These are phyloP conservation scores for Acridotheres tristis DNA, from an alignment of 2,797 vertebrate species.

Conservation along the genomic window DNA sequence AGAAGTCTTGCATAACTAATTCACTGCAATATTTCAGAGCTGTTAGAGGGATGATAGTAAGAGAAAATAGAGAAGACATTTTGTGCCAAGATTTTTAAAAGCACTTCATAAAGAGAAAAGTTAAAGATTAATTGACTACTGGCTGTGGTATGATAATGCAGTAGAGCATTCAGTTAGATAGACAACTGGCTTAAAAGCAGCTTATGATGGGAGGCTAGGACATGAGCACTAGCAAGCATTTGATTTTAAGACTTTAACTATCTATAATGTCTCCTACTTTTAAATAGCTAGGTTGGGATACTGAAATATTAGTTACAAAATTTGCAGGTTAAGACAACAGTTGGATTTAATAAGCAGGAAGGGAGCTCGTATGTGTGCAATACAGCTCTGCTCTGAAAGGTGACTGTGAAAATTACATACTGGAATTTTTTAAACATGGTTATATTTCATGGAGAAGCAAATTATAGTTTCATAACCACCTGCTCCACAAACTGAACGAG, in stretches of 20 bases:
- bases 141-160: conserved; percentile 10
- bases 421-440: background rate
- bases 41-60: conserved; percentile 40
- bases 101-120: conserved; percentile 27
- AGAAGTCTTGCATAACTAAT: conserved; percentile 63
- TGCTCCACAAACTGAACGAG: background rate
- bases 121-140: conserved; percentile 51
- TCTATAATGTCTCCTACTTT: conserved; percentile 24
- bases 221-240: background rate
- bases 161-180: conserved; percentile 31
- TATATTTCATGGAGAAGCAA: conserved; percentile 7
- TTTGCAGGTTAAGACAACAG: conserved; percentile 14
- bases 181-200: conserved; percentile 28
- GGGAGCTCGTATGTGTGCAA: background rate
- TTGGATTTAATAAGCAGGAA: background rate
- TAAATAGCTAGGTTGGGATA: conserved; percentile 32
- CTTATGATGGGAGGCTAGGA: background rate
- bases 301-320: conserved; percentile 22
- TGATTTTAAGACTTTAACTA: conserved; percentile 48
- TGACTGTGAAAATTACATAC: conserved; percentile 9
- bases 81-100: conserved; percentile 44
- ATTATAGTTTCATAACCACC: conserved; percentile 27
- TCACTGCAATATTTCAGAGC: conserved; percentile 28
- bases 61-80: conserved; percentile 25
- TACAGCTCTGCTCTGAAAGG: background rate